Evolutionary conservation across 1,140 invertebrate species (phyloP).

Genomic region (Ceratitis capitata): DNA sequence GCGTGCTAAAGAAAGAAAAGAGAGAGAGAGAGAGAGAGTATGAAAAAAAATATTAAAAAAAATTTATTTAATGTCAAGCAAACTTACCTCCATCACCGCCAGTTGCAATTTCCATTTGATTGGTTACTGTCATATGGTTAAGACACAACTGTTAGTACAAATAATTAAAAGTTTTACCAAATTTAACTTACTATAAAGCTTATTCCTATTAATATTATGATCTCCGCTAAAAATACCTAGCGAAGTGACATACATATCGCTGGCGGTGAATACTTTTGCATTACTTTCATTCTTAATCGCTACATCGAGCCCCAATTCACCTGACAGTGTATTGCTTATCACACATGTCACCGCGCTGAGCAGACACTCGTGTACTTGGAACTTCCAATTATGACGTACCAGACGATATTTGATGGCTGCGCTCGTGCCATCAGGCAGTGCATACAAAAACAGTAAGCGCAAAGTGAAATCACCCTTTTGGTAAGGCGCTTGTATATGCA

Average conservation of each 20-base stretch:
- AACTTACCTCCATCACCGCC: conserved; percentile 52
- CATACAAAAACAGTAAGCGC: conserved; percentile 80
- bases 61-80: conserved; percentile 51
- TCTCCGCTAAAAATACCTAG: conserved; percentile 57
- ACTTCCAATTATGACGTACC: conserved; percentile 74
- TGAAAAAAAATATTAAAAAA: background rate
- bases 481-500: conserved; percentile 77
- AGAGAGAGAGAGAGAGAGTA: background rate
- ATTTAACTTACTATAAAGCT: conserved; percentile 54
- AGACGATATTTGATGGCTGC: conserved; percentile 72
- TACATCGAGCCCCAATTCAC: conserved; percentile 71
- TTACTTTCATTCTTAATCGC: conserved; percentile 74
- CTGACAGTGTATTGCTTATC: conserved; percentile 65
- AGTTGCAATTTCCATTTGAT: conserved; percentile 53
- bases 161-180: background rate
- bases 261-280: conserved; percentile 70
- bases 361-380: conserved; percentile 77
- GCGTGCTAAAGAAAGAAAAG: background rate
- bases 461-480: conserved; percentile 72
- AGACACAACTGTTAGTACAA: background rate
- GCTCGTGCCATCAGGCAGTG: conserved; percentile 67
- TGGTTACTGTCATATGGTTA: conserved; percentile 50
- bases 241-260: conserved; percentile 67
- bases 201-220: conserved; percentile 52
- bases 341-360: conserved; percentile 69